Evolutionary conservation across 2,888 invertebrate species (phyloP).

Genomic region (Latheticus oryzae): DNA sequence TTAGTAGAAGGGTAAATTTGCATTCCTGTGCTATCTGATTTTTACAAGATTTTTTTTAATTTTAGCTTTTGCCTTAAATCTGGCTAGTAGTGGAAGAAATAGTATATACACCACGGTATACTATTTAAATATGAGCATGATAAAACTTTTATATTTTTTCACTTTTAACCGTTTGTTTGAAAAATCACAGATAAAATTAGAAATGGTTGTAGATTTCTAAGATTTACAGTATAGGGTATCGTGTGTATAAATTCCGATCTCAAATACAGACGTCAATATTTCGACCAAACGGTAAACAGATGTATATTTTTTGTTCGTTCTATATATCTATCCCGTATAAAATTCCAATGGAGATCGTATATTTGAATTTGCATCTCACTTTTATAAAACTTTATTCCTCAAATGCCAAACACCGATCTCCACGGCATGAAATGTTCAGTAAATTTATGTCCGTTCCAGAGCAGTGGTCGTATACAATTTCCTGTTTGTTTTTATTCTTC

Average conservation of each 20-base stretch:
- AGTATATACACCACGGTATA: too few relatives aligned
- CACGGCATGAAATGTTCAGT: conserved; percentile 45
- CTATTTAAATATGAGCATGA: too few relatives aligned
- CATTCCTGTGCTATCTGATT: too few relatives aligned
- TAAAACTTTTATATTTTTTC: too few relatives aligned
- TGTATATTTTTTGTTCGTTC: conserved; percentile 51
- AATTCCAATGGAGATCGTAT: conserved; percentile 51
- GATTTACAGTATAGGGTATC: too few relatives aligned
- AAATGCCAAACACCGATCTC: conserved; percentile 47
- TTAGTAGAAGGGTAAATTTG: too few relatives aligned
- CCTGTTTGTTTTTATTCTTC: conserved; percentile 38
- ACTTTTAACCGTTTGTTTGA: too few relatives aligned
- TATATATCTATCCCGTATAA: conserved; percentile 52
- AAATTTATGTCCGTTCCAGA: conserved; percentile 46
- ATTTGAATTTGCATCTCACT: conserved; percentile 53
- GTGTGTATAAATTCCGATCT: conserved; percentile 54
- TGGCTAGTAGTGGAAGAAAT: too few relatives aligned
- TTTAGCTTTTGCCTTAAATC: too few relatives aligned
- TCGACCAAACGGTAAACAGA: conserved; percentile 55
- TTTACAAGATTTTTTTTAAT: too few relatives aligned
- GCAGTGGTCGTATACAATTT: conserved; percentile 37
- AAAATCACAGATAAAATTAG: too few relatives aligned
- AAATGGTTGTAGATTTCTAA: too few relatives aligned
- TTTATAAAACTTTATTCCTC: conserved; percentile 52
- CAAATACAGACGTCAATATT: conserved; percentile 54